Evolutionary conservation across 2,113 vertebrate genomes (phyloP), one percentile per base, ranked within the genome.

Genomic region (Ariopsis seemanni): DNA sequence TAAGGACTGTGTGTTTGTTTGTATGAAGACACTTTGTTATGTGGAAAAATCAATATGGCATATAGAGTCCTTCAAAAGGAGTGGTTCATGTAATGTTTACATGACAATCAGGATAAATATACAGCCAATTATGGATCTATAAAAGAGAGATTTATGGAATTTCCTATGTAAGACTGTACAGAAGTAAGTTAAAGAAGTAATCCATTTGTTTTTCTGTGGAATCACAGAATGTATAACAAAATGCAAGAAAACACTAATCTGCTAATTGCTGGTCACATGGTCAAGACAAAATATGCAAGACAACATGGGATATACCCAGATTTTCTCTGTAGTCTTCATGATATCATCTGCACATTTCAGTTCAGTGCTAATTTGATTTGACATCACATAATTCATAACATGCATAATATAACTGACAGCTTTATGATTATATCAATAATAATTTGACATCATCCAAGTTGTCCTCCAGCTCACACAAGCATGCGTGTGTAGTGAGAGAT

Each of bases 11-110:
- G 42, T 62, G 67, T 67, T 81, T 82, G 57, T 82, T 87, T 84
- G 77, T 57, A 62, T 55, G 20, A 65, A 86, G 58, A 72, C 82
- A 78, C 34, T 89, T 60, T 82, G 77, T 86, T 58, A 18, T 60
- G 79, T 85, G 78, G 69, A 75, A 87, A 86, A 71, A 77, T 87
- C 69, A 81, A 85, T 87, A 87, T 50, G 4, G 25, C 25, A 34
- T 25, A 69, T 25, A 42, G 58, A 74, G 50, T 60, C 65, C 77
- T 85, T 85, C 18, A 78, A 77, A 85, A 18, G 79, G 78, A 62
- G 42, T 67, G 50, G 67, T 62, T 34, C 7, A 7, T 5, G 5
- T 58, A 15, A 55, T 87, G 42, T 88, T 90, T 72, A 85, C 34
- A 52, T 62, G 67, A 9, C 55, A 62, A 83, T 87, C 25, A 75